These are phyloP conservation scores for Larimichthys crocea DNA, from an alignment of 2,113 vertebrate genomes.

Conservation along the genomic window DNA sequence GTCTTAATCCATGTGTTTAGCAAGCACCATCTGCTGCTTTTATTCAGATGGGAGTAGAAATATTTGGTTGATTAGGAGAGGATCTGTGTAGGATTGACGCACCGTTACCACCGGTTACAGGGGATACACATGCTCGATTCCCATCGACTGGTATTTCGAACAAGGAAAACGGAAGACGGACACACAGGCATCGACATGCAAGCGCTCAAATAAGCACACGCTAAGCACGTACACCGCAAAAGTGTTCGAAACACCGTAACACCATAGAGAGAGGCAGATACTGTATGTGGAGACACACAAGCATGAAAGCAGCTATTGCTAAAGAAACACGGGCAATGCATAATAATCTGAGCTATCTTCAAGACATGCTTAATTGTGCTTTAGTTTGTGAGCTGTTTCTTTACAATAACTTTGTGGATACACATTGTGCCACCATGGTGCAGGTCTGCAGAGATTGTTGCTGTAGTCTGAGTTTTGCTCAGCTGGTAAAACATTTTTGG, in stretches of 20 bases:
- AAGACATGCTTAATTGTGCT: too few relatives aligned
- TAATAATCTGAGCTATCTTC: not conserved
- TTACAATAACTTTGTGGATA: not conserved
- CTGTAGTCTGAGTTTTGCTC: not conserved
- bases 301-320: not conserved
- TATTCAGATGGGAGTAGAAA: slow-evolving; percentile 72
- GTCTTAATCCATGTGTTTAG: slow-evolving; percentile 75
- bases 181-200: slow-evolving; percentile 2
- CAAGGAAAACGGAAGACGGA: slow-evolving; percentile 33
- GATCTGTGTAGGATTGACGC: slow-evolving; percentile 64
- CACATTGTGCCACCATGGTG: not conserved
- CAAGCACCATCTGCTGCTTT: slow-evolving; percentile 78
- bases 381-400: not conserved
- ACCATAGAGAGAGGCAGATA: not conserved
- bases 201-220: not conserved
- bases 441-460: not conserved
- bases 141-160: slow-evolving; percentile 55
- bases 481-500: not conserved
- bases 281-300: not conserved
- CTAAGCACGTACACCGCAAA: not conserved
- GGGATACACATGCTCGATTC: slow-evolving; percentile 48
- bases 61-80: slow-evolving; percentile 77
- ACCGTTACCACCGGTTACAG: slow-evolving; percentile 54
- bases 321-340: not conserved
- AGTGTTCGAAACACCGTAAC: not conserved